Base-by-base conservation (phyloP, 2,113 vertebrate species). In the Macaca nemestrina region DNA sequence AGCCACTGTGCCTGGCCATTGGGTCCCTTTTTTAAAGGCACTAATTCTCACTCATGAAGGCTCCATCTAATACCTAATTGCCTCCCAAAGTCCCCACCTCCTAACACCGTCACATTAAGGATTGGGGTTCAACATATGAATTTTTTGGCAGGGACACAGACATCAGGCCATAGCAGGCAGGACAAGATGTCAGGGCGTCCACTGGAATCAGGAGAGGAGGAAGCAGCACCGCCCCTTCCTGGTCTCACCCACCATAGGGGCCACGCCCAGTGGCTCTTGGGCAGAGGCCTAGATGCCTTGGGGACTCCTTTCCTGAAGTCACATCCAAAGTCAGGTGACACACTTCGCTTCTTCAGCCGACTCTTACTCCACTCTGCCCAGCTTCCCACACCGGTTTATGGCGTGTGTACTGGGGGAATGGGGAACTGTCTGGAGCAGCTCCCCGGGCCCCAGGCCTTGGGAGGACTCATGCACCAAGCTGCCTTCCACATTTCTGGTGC, bases 241-340 rank as follows among this genome's bases (percentile, higher is more conserved):
- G 17, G 70, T 40, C 20, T n/a, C 18, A 25, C 25, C 50, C 16
- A 2, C 32, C 32, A 0, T 0, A 8, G 61, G 12, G 61, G 61
- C 30, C 61, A 64, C 61, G 12, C 61, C 10, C 61, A 30, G 61
- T 64, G 61, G 27, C 61, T 64, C 61, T 64, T 64, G 61, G 9
- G n/a, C 12, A 48, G 84, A 72, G 61, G 14, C 78, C n/a, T 20
- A 23, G 87, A 23, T 22, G 8, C 22, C 57, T 27, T 3, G 22
- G 72, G 25, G 10, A 18, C 16, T 38, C 52, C 75, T 43, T 25
- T 78, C 35, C 0, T 0, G n/a, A 40, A n/a, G 38, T 38, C 45
- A 73, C 40, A 25, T 23, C 76, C 61, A 68, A 50, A 13, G 73
- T 64, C 3, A 78, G 1, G 14, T 25, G 30, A 25, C 40, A 3